These are phyloP conservation scores for Holothuria leucospilota DNA, from an alignment of 53 echinoderm and acorn worm genomes.

Conservation along the genomic window DNA sequence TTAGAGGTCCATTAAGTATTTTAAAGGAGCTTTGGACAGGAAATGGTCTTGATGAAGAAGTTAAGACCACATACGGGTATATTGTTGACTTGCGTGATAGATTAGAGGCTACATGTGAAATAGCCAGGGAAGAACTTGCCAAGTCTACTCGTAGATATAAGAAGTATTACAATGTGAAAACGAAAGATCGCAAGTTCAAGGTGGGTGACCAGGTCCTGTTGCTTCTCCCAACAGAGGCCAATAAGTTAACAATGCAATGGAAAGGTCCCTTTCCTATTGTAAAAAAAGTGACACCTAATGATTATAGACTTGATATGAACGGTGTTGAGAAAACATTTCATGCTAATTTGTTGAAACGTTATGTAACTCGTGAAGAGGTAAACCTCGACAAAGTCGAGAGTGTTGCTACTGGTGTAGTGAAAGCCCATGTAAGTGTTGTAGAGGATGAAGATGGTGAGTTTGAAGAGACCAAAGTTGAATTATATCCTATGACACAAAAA, in stretches of 20 bases:
- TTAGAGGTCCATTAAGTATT: slow-evolving; percentile 71
- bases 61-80: slow-evolving; percentile 71
- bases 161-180: slow-evolving; percentile 58
- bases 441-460: slow-evolving; percentile 22
- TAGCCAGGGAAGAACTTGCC: slow-evolving; percentile 60
- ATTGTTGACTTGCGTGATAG: slow-evolving; percentile 63
- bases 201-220: slow-evolving; percentile 65
- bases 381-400: neutral
- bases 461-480: neutral
- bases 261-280: slow-evolving; percentile 57
- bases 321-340: slow-evolving; percentile 63
- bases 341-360: slow-evolving; percentile 66
- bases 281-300: slow-evolving; percentile 51
- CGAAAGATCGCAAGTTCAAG: slow-evolving; percentile 63
- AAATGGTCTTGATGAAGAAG: slow-evolving; percentile 36
- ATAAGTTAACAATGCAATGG: slow-evolving; percentile 69
- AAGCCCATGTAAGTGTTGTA: slow-evolving; percentile 6
- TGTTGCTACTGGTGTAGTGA: slow-evolving; percentile 5
- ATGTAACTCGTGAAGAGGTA: slow-evolving; percentile 27
- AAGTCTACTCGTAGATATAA: slow-evolving; percentile 53
- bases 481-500: slow-evolving; percentile 12
- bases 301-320: slow-evolving; percentile 60
- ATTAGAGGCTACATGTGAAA: slow-evolving; percentile 54
- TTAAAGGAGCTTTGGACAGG: slow-evolving; percentile 70
- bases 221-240: slow-evolving; percentile 57